Evolutionary conservation across 2,113 vertebrate genomes (phyloP).

Genomic region (Scalopus aquaticus): DNA sequence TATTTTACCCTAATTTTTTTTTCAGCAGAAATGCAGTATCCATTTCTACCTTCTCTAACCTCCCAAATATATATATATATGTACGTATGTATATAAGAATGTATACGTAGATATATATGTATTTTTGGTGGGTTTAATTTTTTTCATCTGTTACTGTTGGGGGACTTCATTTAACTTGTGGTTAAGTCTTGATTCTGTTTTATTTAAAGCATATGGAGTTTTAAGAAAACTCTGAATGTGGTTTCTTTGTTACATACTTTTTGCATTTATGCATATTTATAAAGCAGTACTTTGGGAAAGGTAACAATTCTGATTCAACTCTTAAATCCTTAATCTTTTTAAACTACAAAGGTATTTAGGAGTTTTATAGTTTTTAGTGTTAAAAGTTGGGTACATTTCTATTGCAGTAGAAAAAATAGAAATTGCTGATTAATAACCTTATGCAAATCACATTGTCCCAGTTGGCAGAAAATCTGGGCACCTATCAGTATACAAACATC

Average conservation of each 20-base stretch:
- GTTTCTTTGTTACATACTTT: not conserved
- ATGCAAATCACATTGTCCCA: constrained; percentile 17
- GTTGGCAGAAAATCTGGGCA: constrained; percentile 39
- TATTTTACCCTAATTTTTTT: constrained; percentile 55
- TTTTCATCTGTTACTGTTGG: constrained; percentile 50
- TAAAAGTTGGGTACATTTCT: constrained; percentile 8
- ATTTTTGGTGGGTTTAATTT: constrained; percentile 73
- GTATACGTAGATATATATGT: constrained; percentile 77
- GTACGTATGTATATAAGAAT: constrained; percentile 72
- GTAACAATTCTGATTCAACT: constrained; percentile 31
- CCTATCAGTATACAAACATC: not conserved
- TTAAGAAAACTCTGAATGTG: constrained; percentile 40
- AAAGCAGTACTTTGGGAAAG: not conserved
- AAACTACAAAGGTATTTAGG: not conserved
- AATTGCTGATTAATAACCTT: constrained; percentile 32
- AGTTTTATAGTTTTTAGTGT: constrained; percentile 19
- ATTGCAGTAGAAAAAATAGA: constrained; percentile 1
- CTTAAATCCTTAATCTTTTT: constrained; percentile 51
- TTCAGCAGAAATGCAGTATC: constrained; percentile 30
- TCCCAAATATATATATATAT: constrained; percentile 73
- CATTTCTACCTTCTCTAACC: constrained; percentile 56
- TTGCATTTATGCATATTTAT: constrained; percentile 56
- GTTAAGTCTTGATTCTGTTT: constrained; percentile 47
- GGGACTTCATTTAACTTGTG: constrained; percentile 33
- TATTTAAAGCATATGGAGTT: constrained; percentile 46